Evolutionary conservation across 2,888 invertebrate genomes (phyloP).

Genomic region (Emmelina monodactyla): DNA sequence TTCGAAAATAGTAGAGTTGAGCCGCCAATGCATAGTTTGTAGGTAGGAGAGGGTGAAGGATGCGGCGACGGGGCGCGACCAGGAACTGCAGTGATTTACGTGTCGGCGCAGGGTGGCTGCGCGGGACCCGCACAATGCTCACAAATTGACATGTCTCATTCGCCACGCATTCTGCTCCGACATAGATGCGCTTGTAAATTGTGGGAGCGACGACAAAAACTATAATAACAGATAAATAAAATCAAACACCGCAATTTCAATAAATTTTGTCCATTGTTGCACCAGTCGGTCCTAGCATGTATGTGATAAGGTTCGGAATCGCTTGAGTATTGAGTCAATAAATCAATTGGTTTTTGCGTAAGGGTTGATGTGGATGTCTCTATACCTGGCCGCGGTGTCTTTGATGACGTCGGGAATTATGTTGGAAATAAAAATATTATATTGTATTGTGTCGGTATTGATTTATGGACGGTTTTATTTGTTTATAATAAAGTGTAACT

Average conservation of each 20-base stretch:
- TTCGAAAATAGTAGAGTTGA: too few relatives aligned
- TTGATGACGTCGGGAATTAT: slow-evolving; percentile 16
- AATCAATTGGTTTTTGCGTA: slow-evolving; percentile 23
- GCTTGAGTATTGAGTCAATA: slow-evolving; percentile 17
- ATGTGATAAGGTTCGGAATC: slow-evolving; percentile 6
- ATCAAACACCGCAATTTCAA: slow-evolving; percentile 35
- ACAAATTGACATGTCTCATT: slow-evolving; percentile 57
- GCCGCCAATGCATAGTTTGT: too few relatives aligned
- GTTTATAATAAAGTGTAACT: too few relatives aligned
- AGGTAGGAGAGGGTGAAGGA: too few relatives aligned
- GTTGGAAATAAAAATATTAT: slow-evolving; percentile 5
- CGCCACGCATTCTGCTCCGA: slow-evolving; percentile 34
- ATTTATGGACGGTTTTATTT: too few relatives aligned
- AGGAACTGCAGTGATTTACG: slow-evolving; percentile 28
- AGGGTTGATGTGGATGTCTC: slow-evolving; percentile 17
- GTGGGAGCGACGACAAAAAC: slow-evolving; percentile 35
- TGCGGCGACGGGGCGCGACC: slow-evolving; percentile 20
- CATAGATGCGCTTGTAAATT: slow-evolving; percentile 21
- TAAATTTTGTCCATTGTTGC: too few relatives aligned
- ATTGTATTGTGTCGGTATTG: background rate
- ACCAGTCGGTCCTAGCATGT: too few relatives aligned
- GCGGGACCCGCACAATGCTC: slow-evolving; percentile 41
- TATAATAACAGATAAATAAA: slow-evolving; percentile 44
- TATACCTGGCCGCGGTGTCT: slow-evolving; percentile 7
- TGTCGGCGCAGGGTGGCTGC: slow-evolving; percentile 21